These are phyloP conservation scores for Tetramorium parvispinum DNA, from an alignment of 1,140 invertebrate species.

Conservation along the genomic window DNA sequence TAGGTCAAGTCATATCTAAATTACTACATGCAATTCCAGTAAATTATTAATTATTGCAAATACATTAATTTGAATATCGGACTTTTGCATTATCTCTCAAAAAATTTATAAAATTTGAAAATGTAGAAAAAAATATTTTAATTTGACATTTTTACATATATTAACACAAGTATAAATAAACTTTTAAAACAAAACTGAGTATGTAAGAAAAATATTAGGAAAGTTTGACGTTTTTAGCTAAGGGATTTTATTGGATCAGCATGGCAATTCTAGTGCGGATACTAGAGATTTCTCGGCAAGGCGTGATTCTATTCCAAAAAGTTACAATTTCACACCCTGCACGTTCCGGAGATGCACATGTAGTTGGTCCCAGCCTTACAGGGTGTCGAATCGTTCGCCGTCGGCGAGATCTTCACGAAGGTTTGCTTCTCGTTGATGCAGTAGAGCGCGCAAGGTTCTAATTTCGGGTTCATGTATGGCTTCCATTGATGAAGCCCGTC, in stretches of 20 bases:
- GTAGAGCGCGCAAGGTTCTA: conserved; percentile 86
- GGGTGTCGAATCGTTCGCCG: conserved; percentile 86
- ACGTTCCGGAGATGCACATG: conserved; percentile 87
- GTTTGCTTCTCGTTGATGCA: conserved; percentile 86
- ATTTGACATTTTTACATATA: neutral
- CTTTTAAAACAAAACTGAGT: too few relatives aligned
- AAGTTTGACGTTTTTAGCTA: neutral
- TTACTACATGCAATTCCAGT: neutral
- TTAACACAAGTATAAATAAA: neutral
- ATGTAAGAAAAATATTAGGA: neutral
- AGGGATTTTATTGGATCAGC: neutral
- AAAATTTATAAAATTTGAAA: neutral
- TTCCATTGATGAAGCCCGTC: conserved; percentile 85
- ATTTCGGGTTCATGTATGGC: conserved; percentile 84
- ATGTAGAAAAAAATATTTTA: neutral
- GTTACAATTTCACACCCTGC: conserved; percentile 83
- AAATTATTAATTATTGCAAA: neutral
- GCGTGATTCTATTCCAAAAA: neutral
- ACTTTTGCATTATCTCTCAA: neutral
- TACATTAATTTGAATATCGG: neutral
- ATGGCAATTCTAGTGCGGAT: neutral
- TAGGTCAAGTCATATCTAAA: neutral
- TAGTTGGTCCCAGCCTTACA: conserved; percentile 87
- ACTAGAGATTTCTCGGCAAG: neutral
- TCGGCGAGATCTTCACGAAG: conserved; percentile 80